Conservation (phyloP, 2,888 invertebrate species). For the Cactoblastis cactorum region DNA sequence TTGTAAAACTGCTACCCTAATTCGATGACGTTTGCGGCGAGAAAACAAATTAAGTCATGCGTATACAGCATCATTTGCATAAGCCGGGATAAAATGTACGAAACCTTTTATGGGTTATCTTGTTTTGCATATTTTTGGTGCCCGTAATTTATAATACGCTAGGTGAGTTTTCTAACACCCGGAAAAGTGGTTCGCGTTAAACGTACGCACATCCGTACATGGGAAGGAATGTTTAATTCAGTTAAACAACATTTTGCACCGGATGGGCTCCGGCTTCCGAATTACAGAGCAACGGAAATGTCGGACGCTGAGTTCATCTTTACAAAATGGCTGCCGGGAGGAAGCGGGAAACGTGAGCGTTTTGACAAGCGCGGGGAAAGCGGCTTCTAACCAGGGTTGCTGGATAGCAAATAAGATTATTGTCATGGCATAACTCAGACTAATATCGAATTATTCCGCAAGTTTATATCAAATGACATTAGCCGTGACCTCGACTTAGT, state of each 20-base stretch:
- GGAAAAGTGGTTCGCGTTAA: constrained; percentile 12
- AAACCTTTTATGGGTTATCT: constrained; percentile 2
- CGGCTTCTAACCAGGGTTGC: constrained; percentile 21
- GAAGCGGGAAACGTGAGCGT: constrained; percentile 71
- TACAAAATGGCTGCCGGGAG: constrained; percentile 73
- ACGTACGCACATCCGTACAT: constrained; percentile 31
- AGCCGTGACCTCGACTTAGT: too few relatives aligned
- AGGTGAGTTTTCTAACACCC: constrained; percentile 15
- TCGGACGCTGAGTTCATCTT: constrained; percentile 66
- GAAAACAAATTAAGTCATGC: constrained; percentile 11
- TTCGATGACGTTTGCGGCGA: not conserved
- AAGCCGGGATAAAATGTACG: constrained; percentile 11
- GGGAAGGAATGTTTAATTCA: constrained; percentile 61
- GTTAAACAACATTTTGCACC: constrained; percentile 72
- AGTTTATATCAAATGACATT: too few relatives aligned
- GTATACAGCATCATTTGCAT: constrained; percentile 9
- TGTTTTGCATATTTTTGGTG: constrained; percentile 9
- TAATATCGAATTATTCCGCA: too few relatives aligned
- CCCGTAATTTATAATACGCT: constrained; percentile 6
- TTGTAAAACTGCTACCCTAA: constrained; percentile 6
- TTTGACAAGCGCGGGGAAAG: constrained; percentile 72
- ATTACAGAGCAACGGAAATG: constrained; percentile 46
- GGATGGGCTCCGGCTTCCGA: constrained; percentile 60
- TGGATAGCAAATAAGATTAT: not conserved
- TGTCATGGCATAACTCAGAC: not conserved